Evolutionary conservation across 2,113 vertebrate genomes (phyloP).

Genomic region (Scomber japonicus): DNA sequence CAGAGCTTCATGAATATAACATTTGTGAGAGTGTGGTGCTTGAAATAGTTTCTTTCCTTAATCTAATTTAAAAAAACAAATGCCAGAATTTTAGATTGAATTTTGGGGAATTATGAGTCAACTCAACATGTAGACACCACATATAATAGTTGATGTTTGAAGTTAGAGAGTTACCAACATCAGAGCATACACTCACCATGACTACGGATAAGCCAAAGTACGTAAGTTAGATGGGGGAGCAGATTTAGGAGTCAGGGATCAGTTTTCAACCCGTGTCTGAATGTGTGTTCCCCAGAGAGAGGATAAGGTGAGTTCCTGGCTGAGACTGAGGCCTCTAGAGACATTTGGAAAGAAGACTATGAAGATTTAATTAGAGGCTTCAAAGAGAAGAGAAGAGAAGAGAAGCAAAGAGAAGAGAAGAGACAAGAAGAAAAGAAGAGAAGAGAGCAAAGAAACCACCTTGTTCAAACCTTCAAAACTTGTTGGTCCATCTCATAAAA

Average conservation of each 20-base stretch:
- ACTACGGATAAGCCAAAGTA: not conserved
- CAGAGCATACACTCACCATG: not conserved
- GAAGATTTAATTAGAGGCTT: conserved; percentile 52
- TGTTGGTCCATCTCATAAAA: not conserved
- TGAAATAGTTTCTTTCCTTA: not conserved
- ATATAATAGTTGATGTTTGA: not conserved
- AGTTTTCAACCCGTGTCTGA: conserved; percentile 45
- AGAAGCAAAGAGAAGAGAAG: not conserved
- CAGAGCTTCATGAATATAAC: not conserved
- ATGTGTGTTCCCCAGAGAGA: conserved; percentile 43
- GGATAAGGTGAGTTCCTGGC: conserved; percentile 48
- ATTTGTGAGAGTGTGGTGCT: not conserved
- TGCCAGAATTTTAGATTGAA: not conserved
- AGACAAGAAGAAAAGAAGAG: not conserved
- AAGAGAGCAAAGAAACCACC: not conserved
- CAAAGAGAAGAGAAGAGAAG: not conserved
- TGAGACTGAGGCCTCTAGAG: conserved; percentile 43
- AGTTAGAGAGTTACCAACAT: not conserved
- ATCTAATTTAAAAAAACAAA: not conserved
- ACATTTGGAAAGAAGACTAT: conserved; percentile 19
- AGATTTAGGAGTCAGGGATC: conserved; percentile 35
- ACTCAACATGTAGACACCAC: not conserved
- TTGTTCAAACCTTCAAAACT: too few relatives aligned
- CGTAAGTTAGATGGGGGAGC: conserved; percentile 4
- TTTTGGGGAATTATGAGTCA: too few relatives aligned